Evolutionary conservation across 2,113 vertebrate species (phyloP), one percentile per base, ranked within the genome.

Genomic region (Tylochromis polylepis): DNA sequence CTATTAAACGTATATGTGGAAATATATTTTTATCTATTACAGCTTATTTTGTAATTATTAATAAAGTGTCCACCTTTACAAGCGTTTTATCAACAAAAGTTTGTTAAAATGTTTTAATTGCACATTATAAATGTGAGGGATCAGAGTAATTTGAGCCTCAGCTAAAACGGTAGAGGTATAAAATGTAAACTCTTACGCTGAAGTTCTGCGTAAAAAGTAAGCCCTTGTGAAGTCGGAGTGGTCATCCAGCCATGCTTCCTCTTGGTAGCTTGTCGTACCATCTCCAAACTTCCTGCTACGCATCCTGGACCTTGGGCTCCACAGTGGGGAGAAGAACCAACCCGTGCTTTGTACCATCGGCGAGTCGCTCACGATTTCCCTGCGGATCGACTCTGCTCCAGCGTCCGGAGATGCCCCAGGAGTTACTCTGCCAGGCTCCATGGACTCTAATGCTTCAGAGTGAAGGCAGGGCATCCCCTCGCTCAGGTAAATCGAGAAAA

Each of bases 231-330:
- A 93, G 72, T 95, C 93, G 4, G 93, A 92, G 79, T 95, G 93
- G n/a, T 94, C 92, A 18, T 95, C 94, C 85, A 94, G 77, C 93
- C 94, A 93, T 16, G 88, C 92, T n/a, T 92, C 92, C 72, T 87
- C 89, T 10, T 72, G 89, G 9, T 91, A 59, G 31, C 85, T 84
- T 4, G 57, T 89, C 59, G 59, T 36, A 1, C 79, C 78, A 27
- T 83, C 86, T 46, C 72, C 87, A 79, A 95, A 95, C 43, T 51
- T 88, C 36, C 14, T 75, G 34, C 41, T 56, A 5, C 58, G 85
- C 22, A 57, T 43, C 70, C 58, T 90, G 49, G 79, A 60, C 12
- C 87, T 86, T 2, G 87, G 89, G 38, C 67, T 91, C 94, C 94
- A 94, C 65, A 92, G 83, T 5, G 94, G 93, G 8, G 94, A 91